Evolutionary conservation across 2,797 vertebrate genomes (phyloP).

Genomic region (Hybognathus amarus): DNA sequence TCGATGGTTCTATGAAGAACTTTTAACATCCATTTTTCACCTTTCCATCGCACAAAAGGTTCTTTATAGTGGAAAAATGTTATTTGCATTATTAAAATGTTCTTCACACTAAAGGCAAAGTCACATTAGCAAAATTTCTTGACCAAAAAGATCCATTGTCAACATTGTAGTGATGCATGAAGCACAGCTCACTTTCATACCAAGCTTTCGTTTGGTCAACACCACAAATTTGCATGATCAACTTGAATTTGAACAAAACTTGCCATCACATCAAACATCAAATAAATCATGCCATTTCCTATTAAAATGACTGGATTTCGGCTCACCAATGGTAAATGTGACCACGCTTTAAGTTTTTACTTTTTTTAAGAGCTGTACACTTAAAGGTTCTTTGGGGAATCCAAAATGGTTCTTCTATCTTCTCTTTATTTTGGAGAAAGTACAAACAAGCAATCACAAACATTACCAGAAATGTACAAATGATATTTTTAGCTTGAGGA

Average conservation of each 20-base stretch:
- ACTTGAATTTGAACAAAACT: background rate
- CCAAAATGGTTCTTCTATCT: background rate
- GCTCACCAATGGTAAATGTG: background rate
- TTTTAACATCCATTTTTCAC: background rate
- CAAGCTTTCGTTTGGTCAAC: background rate
- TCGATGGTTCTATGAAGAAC: background rate
- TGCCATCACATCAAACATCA: background rate
- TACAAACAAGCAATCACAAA: background rate
- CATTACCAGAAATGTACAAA: background rate
- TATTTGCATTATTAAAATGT: background rate
- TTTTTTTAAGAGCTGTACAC: background rate
- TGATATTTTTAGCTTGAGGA: slow-evolving; percentile 2
- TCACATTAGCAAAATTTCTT: background rate
- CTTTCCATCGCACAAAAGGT: background rate
- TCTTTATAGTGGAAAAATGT: background rate
- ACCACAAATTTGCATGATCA: background rate
- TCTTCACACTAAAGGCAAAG: background rate
- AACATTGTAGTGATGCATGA: background rate
- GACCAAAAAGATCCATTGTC: background rate
- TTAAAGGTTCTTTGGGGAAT: background rate
- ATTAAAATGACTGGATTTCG: background rate
- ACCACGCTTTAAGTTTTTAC: background rate
- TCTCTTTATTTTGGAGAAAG: background rate
- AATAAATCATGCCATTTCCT: background rate
- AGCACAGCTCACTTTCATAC: background rate